Evolutionary conservation across 2,797 vertebrate genomes (phyloP).

Genomic region (Spinus pinus): DNA sequence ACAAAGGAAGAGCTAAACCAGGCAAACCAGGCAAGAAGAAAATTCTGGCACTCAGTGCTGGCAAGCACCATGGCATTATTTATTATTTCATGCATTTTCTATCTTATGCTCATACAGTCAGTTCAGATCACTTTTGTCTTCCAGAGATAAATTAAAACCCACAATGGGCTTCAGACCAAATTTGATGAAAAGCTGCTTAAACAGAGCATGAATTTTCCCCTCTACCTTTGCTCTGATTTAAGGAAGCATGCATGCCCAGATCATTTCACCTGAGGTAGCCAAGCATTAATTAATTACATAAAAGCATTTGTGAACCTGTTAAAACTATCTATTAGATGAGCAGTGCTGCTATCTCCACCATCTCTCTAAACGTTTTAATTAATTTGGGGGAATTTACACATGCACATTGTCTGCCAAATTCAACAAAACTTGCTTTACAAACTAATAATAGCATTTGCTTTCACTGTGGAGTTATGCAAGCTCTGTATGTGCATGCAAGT

Average conservation of each 20-base stretch:
- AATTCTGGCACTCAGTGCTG: not conserved
- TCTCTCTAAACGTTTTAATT: slow-evolving; percentile 60
- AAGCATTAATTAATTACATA: slow-evolving; percentile 63
- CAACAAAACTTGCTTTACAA: slow-evolving; percentile 49
- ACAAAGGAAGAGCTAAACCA: not conserved
- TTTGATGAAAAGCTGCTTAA: slow-evolving; percentile 39
- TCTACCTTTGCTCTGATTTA: slow-evolving; percentile 40
- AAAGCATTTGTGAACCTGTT: slow-evolving; percentile 68
- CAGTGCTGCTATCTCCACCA: slow-evolving; percentile 17
- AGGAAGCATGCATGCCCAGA: slow-evolving; percentile 1
- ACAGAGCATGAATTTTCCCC: slow-evolving; percentile 24
- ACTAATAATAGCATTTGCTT: slow-evolving; percentile 69
- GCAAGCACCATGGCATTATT: not conserved
- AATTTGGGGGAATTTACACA: slow-evolving; percentile 55
- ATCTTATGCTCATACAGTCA: not conserved
- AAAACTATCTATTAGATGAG: slow-evolving; percentile 52
- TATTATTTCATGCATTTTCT: slow-evolving; percentile 43
- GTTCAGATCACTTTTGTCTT: slow-evolving; percentile 29
- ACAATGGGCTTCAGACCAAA: not conserved
- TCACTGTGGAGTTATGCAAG: slow-evolving; percentile 46
- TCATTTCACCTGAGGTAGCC: slow-evolving; percentile 63
- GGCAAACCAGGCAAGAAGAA: not conserved
- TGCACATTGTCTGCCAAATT: not conserved
- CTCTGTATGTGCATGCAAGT: slow-evolving; percentile 36
- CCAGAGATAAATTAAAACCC: slow-evolving; percentile 28